These are phyloP conservation scores for Colius striatus DNA, from an alignment of 2,113 vertebrate species.

Conservation along the genomic window DNA sequence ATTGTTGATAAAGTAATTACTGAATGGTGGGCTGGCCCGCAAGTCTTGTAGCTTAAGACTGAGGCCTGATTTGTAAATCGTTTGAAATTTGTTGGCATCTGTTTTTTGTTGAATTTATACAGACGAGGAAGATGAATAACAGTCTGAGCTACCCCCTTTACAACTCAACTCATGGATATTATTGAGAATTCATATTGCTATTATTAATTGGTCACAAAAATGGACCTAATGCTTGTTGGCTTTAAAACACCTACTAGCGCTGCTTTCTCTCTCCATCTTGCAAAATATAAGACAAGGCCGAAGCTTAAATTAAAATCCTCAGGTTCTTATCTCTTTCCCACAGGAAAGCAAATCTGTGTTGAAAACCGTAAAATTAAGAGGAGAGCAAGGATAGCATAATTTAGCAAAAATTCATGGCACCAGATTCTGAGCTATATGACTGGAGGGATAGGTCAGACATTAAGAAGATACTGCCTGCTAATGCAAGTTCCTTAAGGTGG, in stretches of 20 bases:
- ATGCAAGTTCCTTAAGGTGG: slow-evolving; percentile 80
- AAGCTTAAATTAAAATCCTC: slow-evolving; percentile 90
- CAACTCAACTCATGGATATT: slow-evolving; percentile 46
- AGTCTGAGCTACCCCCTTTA: slow-evolving; percentile 19
- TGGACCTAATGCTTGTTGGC: slow-evolving; percentile 74
- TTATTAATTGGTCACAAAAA: slow-evolving; percentile 78
- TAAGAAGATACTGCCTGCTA: slow-evolving; percentile 81
- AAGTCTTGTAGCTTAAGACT: background rate
- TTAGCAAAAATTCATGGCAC: slow-evolving; percentile 86
- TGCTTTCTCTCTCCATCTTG: slow-evolving; percentile 77
- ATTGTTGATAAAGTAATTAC: slow-evolving; percentile 36
- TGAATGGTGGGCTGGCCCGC: background rate
- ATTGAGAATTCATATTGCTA: slow-evolving; percentile 69
- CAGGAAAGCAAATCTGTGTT: slow-evolving; percentile 95
- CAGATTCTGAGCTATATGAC: slow-evolving; percentile 83
- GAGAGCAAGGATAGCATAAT: slow-evolving; percentile 90
- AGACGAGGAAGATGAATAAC: background rate
- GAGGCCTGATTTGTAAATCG: background rate
- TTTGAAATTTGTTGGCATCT: slow-evolving; percentile 28
- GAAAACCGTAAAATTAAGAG: slow-evolving; percentile 97
- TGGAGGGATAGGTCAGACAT: slow-evolving; percentile 84
- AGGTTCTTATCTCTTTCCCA: slow-evolving; percentile 94
- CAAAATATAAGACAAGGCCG: slow-evolving; percentile 86
- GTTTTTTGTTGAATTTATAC: slow-evolving; percentile 12
- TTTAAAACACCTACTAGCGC: slow-evolving; percentile 72